Conservation (phyloP, 2,797 vertebrate genomes). For the Glyptemys insculpta region DNA sequence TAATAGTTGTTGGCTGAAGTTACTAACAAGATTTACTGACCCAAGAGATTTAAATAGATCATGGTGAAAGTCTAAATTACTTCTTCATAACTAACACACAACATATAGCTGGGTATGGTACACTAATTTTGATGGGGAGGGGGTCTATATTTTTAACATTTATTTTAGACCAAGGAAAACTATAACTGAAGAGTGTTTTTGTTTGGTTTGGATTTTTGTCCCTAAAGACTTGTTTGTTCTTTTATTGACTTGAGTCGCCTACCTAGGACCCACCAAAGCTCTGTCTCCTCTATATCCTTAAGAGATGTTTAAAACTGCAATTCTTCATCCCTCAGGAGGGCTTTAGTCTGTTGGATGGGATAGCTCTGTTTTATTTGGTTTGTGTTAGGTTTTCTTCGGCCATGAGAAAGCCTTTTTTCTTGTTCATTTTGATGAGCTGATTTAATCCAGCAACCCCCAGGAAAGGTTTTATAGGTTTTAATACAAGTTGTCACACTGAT, state of each 20-base stretch:
- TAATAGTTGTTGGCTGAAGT: constrained; percentile 32
- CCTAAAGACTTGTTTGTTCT: constrained; percentile 67
- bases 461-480: constrained; percentile 73
- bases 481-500: constrained; percentile 59
- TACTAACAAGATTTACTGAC: constrained; percentile 42
- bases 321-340: constrained; percentile 67
- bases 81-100: constrained; percentile 29
- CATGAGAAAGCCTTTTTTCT: constrained; percentile 30
- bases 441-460: constrained; percentile 70
- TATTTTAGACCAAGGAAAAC: constrained; percentile 37
- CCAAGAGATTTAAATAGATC: constrained; percentile 40
- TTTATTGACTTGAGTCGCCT: constrained; percentile 33
- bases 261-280: constrained; percentile 33
- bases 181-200: neutral
- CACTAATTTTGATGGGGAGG: neutral
- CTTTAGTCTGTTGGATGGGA: constrained; percentile 56
- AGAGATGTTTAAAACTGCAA: constrained; percentile 57
- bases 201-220: neutral
- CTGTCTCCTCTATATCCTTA: constrained; percentile 47
- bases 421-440: constrained; percentile 62
- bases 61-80: constrained; percentile 26
- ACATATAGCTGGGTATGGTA: neutral
- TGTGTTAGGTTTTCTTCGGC: neutral
- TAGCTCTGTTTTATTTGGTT: constrained; percentile 60
- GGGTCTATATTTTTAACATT: constrained; percentile 36